These are phyloP conservation scores for Melitaea cinxia DNA, from an alignment of 1,140 invertebrate genomes.

Conservation along the genomic window DNA sequence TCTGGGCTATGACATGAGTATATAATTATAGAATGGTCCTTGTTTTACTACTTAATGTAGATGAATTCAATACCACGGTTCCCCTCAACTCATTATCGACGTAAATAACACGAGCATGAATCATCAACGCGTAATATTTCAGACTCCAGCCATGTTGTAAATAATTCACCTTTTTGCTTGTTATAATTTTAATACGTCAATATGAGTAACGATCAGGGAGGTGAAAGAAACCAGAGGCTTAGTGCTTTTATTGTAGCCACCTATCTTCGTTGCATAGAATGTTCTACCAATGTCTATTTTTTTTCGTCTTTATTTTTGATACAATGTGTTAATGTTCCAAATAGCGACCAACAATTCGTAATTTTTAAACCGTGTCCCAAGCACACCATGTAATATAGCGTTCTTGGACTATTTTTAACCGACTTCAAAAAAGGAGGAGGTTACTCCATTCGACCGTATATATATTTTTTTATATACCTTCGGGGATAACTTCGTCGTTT, in stretches of 20 bases:
- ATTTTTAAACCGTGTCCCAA: too few relatives aligned
- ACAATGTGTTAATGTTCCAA: too few relatives aligned
- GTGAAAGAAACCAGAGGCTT: not conserved
- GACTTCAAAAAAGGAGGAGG: too few relatives aligned
- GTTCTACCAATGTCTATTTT: too few relatives aligned
- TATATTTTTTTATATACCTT: too few relatives aligned
- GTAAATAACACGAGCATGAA: not conserved
- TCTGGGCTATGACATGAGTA: not conserved
- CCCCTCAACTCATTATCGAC: not conserved
- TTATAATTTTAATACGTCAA: constrained; percentile 5
- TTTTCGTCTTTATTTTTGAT: too few relatives aligned
- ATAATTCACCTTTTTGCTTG: not conserved
- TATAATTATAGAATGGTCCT: not conserved
- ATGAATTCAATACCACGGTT: not conserved
- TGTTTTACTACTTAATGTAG: not conserved
- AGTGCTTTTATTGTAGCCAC: not conserved
- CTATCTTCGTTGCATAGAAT: not conserved
- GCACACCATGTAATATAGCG: too few relatives aligned
- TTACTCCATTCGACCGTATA: too few relatives aligned
- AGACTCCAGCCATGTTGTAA: not conserved
- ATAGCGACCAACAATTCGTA: too few relatives aligned
- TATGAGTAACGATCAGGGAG: not conserved
- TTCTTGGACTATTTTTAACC: too few relatives aligned
- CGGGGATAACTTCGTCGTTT: too few relatives aligned
- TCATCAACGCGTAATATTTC: not conserved